These are phyloP conservation scores for Pseudochromis fuscus DNA, from an alignment of 2,797 vertebrate genomes.

Conservation along the genomic window DNA sequence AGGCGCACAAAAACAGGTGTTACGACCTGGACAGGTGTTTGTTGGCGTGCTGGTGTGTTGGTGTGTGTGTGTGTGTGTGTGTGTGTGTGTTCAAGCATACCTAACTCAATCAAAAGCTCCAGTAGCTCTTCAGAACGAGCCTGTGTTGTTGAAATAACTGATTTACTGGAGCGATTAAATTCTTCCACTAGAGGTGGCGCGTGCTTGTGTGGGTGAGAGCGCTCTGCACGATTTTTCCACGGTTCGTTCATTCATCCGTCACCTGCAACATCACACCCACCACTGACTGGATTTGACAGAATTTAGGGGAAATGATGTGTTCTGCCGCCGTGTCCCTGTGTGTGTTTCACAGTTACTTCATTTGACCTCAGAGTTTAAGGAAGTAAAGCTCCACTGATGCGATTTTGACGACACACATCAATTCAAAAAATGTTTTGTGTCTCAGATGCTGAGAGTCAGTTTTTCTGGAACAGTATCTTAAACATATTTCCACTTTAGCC, in stretches of 20 bases:
- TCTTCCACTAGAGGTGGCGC: conserved; percentile 29
- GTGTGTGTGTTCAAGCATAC: conserved; percentile 59
- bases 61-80: conserved; percentile 14
- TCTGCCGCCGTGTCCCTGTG: background rate
- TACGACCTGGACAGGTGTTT: conserved; percentile 67
- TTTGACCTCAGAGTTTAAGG: background rate
- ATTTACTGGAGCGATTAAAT: conserved; percentile 68
- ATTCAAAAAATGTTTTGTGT: background rate
- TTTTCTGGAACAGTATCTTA: no score
- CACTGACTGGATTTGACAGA: conserved; percentile 25
- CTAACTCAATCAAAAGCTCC: conserved; percentile 75
- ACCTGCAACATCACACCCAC: conserved; percentile 37
- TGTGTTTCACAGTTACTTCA: background rate
- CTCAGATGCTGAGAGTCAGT: background rate
- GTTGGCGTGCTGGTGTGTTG: conserved; percentile 4
- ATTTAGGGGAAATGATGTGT: background rate
- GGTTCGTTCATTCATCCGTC: conserved; percentile 38
- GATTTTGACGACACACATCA: background rate
- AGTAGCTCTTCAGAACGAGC: conserved; percentile 57
- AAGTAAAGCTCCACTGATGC: background rate
- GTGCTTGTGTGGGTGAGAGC: background rate
- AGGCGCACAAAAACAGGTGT: conserved; percentile 57
- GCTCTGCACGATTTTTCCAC: conserved; percentile 5
- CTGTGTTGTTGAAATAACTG: conserved; percentile 61
- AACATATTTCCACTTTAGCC: no score